Evolutionary conservation across 92 coral and sea anemone genomes (phyloP).

Genomic region (Siderastrea radians): DNA sequence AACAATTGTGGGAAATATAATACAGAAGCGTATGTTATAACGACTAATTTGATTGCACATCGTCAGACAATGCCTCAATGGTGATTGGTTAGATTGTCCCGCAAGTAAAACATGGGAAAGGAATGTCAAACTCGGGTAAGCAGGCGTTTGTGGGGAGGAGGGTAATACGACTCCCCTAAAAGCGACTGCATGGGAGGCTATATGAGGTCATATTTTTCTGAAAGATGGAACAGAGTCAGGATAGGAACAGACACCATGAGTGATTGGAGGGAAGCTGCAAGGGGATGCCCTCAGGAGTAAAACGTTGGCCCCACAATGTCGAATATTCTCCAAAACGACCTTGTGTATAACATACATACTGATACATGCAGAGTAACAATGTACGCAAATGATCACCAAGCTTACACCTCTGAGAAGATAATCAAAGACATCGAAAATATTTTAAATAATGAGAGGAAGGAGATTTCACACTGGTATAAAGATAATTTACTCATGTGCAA

Average conservation of each 20-base stretch:
- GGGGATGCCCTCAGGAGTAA: constrained; percentile 38
- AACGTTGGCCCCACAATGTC: constrained; percentile 18
- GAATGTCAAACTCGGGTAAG: too few relatives aligned
- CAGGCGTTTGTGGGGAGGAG: too few relatives aligned
- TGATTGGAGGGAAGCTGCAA: constrained; percentile 5
- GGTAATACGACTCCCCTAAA: too few relatives aligned
- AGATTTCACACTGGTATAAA: constrained; percentile 2
- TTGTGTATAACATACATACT: not conserved
- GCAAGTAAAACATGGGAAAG: too few relatives aligned
- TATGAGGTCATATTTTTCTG: constrained; percentile 24
- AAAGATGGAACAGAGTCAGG: constrained; percentile 16
- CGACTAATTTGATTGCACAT: too few relatives aligned
- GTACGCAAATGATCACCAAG: not conserved
- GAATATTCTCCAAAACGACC: constrained; percentile 33
- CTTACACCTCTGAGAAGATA: not conserved
- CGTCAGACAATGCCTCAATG: too few relatives aligned
- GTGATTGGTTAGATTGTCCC: too few relatives aligned
- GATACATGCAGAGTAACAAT: not conserved
- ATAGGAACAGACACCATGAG: constrained; percentile 23
- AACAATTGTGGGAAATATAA: too few relatives aligned
- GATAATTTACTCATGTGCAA: constrained; percentile 11
- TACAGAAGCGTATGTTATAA: too few relatives aligned
- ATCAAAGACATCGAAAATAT: constrained; percentile 1
- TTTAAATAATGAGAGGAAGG: not conserved
- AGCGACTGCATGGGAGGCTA: too few relatives aligned